Evolutionary conservation across 2,797 vertebrate genomes (phyloP), one percentile per base, ranked within the genome.

Genomic region (Chaunax sp.): DNA sequence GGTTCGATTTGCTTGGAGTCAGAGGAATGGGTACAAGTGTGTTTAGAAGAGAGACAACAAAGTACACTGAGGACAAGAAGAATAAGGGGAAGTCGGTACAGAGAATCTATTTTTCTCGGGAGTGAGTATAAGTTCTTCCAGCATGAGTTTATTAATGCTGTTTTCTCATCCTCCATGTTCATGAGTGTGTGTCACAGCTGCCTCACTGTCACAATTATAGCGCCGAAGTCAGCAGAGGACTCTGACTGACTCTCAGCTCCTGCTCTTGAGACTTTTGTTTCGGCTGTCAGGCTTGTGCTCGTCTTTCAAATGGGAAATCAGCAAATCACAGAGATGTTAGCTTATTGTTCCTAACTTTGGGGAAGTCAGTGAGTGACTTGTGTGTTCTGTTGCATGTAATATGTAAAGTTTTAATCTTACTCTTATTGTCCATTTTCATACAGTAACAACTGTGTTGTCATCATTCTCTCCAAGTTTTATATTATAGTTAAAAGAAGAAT

Each of bases 221-320:
- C 30, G 55, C 60, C 64, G 50, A 54, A 54, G 64, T 67, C 57
- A 63, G 64, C 69, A 54, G 22, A 43, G 41, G 14, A 2, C 45
- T 61, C 51, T 37, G 52, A 49, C 25, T 66, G 25, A 18, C 54
- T 57, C 47, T 38, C 15, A 22, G 23, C 69, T 13, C 44, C 37
- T 4, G 46, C 46, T 58, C 52, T 23, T 13, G 18, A 64, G 43
- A 35, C 54, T 12, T n/a, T n/a, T 22, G 49, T 69, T n/a, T 45
- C 2, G 10, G 11, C 52, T 26, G 15, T 54, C 46, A 38, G 52
- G 0, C 15, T 63, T 49, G 18, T 11, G 13, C 20, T 54, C 4
- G 12, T 55, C 28, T 64, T 71, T 75, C 37, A 58, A 63, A 58
- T 22, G 22, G n/a, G 23, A 54, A 66, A 57, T 60, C 22, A 55